phyloP scores from a whole-genome alignment of 2,113 vertebrate species.

The Varanus komodoensis region DNA sequence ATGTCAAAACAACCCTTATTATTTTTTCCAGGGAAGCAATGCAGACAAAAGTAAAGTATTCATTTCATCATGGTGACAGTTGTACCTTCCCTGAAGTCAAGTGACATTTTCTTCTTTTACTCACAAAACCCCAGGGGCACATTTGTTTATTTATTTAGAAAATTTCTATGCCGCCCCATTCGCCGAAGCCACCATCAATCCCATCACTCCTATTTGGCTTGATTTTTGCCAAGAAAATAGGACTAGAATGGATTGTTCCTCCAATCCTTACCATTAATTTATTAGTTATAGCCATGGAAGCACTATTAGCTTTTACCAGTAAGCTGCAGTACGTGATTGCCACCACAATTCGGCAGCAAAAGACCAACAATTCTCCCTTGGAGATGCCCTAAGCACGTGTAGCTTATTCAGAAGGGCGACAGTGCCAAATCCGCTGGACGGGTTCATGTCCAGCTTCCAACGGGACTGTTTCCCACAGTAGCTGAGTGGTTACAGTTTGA shows the following conservation, averaged over 20 bases:
- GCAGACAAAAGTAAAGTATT: neutral
- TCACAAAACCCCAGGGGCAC: neutral
- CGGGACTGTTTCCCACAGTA: neutral
- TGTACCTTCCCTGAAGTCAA: neutral
- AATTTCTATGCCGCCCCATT: too few species aligned
- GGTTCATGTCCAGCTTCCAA: neutral
- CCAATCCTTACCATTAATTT: neutral
- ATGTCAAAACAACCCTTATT: neutral
- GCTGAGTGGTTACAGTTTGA: too few species aligned
- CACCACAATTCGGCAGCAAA: slow-evolving; percentile 67
- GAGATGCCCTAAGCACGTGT: neutral
- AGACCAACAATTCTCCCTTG: slow-evolving; percentile 1
- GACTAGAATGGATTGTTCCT: too few species aligned
- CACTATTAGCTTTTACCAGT: neutral
- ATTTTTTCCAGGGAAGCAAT: neutral
- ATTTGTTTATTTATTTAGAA: too few species aligned
- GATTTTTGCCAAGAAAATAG: too few species aligned
- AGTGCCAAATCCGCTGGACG: too few species aligned
- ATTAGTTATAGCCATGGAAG: neutral
- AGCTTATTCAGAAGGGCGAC: neutral
- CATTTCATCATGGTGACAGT: too few species aligned
- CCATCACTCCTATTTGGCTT: too few species aligned
- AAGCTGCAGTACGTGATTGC: neutral
- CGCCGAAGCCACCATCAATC: neutral
- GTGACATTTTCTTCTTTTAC: neutral